Percentiles rank a stretch among this genome's conserved stretches.
These are phyloP conservation scores for Hedya salicella DNA, from an alignment of 2,888 invertebrate species.

Conservation along the genomic window DNA sequence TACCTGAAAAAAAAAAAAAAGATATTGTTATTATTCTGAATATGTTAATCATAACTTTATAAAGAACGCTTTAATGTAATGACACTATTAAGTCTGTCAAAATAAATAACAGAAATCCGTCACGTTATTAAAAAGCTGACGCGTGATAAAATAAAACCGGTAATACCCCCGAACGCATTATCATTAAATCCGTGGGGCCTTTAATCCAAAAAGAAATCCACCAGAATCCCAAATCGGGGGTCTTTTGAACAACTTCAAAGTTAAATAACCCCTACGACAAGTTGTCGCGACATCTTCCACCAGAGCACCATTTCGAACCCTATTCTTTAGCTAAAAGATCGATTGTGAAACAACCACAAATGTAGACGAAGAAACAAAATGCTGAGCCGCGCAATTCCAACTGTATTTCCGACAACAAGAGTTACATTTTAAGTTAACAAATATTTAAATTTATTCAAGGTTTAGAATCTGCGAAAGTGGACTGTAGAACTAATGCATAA, in stretches of 20 bases:
- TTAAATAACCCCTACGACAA: conserved; percentile 76
- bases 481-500: conserved; percentile 56
- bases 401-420: conserved; percentile 84
- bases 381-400: conserved; percentile 81
- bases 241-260: conserved; percentile 84
- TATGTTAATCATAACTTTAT: background rate
- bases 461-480: conserved; percentile 57
- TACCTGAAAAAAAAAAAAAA: conserved; percentile 32
- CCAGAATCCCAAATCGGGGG: conserved; percentile 81
- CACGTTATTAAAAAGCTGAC: conserved; percentile 64
- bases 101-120: conserved; percentile 44
- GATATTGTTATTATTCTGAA: background rate
- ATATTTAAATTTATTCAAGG: conserved; percentile 82
- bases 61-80: background rate
- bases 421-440: conserved; percentile 85
- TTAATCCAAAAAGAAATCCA: conserved; percentile 84
- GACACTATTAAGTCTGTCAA: conserved; percentile 20
- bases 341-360: conserved; percentile 54
- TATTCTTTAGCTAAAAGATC: conserved; percentile 57
- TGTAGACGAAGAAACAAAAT: conserved; percentile 72
- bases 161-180: conserved; percentile 75
- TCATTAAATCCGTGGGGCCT: conserved; percentile 83
- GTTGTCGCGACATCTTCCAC: conserved; percentile 52
- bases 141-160: conserved; percentile 70
- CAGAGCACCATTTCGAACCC: conserved; percentile 55